Percentiles rank a stretch among this genome's conserved stretches.
Conservation (phyloP, 2,797 vertebrate genomes). For the Cygnus olor region DNA sequence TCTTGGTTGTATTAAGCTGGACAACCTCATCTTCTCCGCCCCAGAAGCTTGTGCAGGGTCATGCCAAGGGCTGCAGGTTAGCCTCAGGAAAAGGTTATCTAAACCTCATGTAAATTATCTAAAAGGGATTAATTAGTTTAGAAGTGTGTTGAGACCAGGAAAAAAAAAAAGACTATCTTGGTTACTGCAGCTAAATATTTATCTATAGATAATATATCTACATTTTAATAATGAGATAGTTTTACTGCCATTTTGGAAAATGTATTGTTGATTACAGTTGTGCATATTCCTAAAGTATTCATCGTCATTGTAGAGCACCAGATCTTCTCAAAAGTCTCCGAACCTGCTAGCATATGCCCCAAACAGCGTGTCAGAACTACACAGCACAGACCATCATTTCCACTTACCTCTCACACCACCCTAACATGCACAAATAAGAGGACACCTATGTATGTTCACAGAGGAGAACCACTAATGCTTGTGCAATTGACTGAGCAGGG, state of each 20-base stretch:
- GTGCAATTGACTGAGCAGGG: background rate
- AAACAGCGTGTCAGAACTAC: background rate
- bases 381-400: background rate
- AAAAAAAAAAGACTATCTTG: background rate
- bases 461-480: background rate
- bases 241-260: background rate
- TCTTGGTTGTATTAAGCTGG: background rate
- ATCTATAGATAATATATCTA: background rate
- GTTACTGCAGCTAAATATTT: background rate
- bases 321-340: background rate
- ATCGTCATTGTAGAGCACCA: background rate
- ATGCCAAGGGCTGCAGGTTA: background rate
- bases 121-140: background rate
- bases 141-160: background rate
- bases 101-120: background rate
- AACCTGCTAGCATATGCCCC: background rate
- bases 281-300: background rate
- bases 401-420: background rate
- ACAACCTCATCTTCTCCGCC: background rate
- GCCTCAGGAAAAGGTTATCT: background rate
- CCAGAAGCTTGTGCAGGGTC: background rate
- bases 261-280: background rate
- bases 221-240: background rate
- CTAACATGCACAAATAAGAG: background rate
- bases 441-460: rapidly evolving